Conservation (phyloP, 2,113 vertebrate genomes). For the Actenoides hombroni region DNA sequence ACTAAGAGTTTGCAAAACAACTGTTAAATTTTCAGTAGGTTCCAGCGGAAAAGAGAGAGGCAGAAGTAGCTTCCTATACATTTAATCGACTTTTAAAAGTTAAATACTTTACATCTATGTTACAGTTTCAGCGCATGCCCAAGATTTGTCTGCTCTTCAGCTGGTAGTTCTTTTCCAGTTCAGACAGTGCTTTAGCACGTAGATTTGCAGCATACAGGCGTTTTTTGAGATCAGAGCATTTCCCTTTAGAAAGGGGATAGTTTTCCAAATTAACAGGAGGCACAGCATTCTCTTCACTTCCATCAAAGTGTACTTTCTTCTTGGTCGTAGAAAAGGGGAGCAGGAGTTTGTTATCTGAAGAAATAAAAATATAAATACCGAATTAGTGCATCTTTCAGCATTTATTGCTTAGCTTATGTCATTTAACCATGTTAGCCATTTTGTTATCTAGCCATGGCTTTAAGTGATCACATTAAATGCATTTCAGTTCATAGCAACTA, state of each 20-base stretch:
- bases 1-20: background rate
- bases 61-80: background rate
- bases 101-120: background rate
- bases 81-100: background rate
- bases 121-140: conserved; percentile 81
- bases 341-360: conserved; percentile 64
- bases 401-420: background rate
- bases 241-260: background rate
- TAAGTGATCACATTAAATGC: background rate
- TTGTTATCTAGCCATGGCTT: background rate
- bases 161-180: conserved; percentile 82
- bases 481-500: background rate
- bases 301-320: conserved; percentile 87
- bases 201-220: conserved; percentile 81
- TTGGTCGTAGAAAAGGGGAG: conserved; percentile 74
- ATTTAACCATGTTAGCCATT: background rate
- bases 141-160: conserved; percentile 86
- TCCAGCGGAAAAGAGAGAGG: background rate
- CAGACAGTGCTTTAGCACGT: conserved; percentile 77
- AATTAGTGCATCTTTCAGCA: background rate
- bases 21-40: background rate
- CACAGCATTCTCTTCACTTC: conserved; percentile 81
- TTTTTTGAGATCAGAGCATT: conserved; percentile 76
- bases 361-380: conserved; percentile 15
- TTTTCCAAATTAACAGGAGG: conserved; percentile 44